phyloP scores from a whole-genome alignment of 2,113 vertebrate genomes.

The Ellobius talpinus region DNA sequence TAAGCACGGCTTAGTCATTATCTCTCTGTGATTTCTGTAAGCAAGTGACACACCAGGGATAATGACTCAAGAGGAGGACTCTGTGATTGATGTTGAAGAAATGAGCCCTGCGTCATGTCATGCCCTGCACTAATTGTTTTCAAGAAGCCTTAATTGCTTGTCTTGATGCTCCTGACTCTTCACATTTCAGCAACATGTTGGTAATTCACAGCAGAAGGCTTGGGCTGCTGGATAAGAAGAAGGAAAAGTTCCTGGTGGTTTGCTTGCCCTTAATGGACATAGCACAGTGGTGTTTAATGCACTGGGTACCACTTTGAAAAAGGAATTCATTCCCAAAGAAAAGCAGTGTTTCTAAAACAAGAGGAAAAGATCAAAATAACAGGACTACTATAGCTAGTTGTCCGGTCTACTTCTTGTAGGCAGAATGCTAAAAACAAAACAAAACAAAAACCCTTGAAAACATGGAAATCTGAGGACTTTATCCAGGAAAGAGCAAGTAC shows the following conservation, averaged over 20 bases:
- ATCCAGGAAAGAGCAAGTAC: background rate
- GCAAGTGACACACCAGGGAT: slow-evolving; percentile 62
- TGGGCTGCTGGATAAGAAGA: background rate
- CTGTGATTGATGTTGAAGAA: background rate
- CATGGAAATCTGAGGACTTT: slow-evolving; percentile 18
- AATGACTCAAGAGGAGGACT: slow-evolving; percentile 63
- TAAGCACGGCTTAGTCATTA: slow-evolving; percentile 31
- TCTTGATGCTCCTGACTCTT: background rate
- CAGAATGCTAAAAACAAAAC: background rate
- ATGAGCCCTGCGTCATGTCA: background rate
- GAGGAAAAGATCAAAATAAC: background rate
- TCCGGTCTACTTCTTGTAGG: background rate
- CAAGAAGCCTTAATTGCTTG: slow-evolving; percentile 51
- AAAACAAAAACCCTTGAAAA: slow-evolving; percentile 1
- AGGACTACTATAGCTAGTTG: background rate
- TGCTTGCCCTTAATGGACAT: background rate
- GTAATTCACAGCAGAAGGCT: slow-evolving; percentile 1
- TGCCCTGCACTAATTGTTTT: background rate
- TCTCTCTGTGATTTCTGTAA: slow-evolving; percentile 57
- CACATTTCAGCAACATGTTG: background rate
- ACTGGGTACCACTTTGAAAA: background rate
- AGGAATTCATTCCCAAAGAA: background rate
- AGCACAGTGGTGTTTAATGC: background rate
- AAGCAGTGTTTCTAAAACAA: background rate
- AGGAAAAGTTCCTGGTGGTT: background rate